Conservation (phyloP, 2,113 vertebrate genomes). For the Tringa solitaria region DNA sequence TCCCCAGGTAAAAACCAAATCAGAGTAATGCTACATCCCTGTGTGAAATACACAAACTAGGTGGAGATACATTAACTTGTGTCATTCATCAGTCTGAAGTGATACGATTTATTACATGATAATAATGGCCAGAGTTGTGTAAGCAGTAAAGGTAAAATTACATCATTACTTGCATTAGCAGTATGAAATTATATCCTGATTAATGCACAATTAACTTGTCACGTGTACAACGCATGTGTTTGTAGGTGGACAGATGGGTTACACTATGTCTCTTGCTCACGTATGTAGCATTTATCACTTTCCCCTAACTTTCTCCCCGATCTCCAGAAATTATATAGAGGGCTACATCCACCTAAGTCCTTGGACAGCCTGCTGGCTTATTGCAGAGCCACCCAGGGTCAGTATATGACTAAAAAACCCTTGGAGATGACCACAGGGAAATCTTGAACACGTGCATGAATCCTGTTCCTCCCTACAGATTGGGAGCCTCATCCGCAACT, state of each 20-base stretch:
- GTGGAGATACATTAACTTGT: constrained; percentile 17
- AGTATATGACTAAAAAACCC: not conserved
- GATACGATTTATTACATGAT: constrained; percentile 51
- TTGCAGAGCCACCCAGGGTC: not conserved
- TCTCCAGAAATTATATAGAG: not conserved
- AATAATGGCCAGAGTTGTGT: constrained; percentile 21
- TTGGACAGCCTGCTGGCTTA: not conserved
- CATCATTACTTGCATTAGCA: constrained; percentile 60
- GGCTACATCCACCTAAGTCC: not conserved
- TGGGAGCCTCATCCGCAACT: accelerated
- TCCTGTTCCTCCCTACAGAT: not conserved
- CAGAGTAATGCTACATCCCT: not conserved
- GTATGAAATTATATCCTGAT: constrained; percentile 62
- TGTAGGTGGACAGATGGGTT: constrained; percentile 51
- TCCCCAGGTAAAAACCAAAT: not conserved
- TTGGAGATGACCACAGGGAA: not conserved
- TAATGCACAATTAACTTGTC: constrained; percentile 69
- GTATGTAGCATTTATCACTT: constrained; percentile 32
- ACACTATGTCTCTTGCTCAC: not conserved
- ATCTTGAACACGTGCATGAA: not conserved
- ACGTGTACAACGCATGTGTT: constrained; percentile 20
- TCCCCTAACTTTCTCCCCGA: not conserved
- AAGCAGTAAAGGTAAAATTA: constrained; percentile 64
- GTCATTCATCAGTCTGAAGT: constrained; percentile 49
- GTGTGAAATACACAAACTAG: constrained; percentile 27